These are phyloP conservation scores for Pteromalus puparum DNA, from an alignment of 1,140 invertebrate genomes.

Conservation along the genomic window DNA sequence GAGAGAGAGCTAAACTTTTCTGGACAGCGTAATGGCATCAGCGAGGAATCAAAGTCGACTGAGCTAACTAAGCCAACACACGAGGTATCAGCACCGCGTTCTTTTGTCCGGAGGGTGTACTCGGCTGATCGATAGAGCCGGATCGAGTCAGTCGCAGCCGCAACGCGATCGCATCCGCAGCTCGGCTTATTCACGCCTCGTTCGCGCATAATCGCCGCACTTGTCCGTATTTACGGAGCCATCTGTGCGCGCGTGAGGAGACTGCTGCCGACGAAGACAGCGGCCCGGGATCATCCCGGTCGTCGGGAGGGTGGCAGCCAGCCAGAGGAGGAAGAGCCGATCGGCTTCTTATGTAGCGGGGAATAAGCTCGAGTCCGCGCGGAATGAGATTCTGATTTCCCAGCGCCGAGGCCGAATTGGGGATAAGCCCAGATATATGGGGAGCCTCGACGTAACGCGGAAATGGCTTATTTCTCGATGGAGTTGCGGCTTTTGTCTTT, in stretches of 20 bases:
- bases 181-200: constrained; percentile 45
- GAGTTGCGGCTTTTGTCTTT: background rate
- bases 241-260: constrained; percentile 43
- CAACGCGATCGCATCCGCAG: background rate
- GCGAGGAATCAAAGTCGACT: background rate
- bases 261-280: constrained; percentile 14
- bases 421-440: constrained; percentile 26
- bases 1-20: background rate
- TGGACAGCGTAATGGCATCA: background rate
- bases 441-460: background rate
- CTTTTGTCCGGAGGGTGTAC: background rate
- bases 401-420: background rate
- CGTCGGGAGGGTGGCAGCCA: constrained; percentile 8
- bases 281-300: background rate
- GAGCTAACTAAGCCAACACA: too few relatives aligned
- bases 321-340: constrained; percentile 3
- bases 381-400: constrained; percentile 39
- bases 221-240: constrained; percentile 43
- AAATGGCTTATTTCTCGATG: constrained; percentile 37
- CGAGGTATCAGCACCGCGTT: background rate
- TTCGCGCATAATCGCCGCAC: constrained; percentile 46
- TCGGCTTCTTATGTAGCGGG: constrained; percentile 7
- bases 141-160: background rate
- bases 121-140: background rate
- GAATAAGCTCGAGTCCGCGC: background rate